phyloP scores from a whole-genome alignment of 1,140 invertebrate species.

The Aphis craccivora region DNA sequence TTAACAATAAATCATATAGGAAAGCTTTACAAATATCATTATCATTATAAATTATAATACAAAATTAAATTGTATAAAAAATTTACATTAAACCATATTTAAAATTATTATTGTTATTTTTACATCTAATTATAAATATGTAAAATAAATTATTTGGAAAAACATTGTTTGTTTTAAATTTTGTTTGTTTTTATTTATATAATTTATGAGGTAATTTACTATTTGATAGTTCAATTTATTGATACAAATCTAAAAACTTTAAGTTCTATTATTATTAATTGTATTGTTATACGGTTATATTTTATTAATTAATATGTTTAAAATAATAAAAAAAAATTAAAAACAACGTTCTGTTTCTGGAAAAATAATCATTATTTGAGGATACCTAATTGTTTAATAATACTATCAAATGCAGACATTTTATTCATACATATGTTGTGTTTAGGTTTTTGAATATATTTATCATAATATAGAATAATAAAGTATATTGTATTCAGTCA shows the following conservation, averaged over 20 bases:
- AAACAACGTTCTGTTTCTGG: no score
- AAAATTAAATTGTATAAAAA: background rate
- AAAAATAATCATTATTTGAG: no score
- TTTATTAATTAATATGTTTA: background rate
- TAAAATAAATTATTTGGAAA: background rate
- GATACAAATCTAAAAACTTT: background rate
- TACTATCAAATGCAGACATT: background rate
- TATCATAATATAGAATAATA: background rate
- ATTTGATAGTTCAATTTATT: no score
- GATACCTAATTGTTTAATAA: no score
- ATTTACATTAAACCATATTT: background rate
- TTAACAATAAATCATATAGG: background rate
- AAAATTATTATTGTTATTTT: background rate
- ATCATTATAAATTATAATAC: no score
- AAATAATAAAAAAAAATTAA: background rate
- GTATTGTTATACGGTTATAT: background rate
- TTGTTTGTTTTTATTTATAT: no score
- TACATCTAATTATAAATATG: background rate
- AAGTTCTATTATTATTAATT: background rate
- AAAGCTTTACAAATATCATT: background rate
- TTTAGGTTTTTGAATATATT: background rate
- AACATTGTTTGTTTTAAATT: background rate
- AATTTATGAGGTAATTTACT: background rate
- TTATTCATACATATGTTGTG: background rate
- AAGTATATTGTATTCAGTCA: constrained; percentile 1